Evolutionary conservation across 2,888 invertebrate genomes (phyloP), one percentile per base, ranked within the genome.

Genomic region (Mesorhabditis sp.): DNA sequence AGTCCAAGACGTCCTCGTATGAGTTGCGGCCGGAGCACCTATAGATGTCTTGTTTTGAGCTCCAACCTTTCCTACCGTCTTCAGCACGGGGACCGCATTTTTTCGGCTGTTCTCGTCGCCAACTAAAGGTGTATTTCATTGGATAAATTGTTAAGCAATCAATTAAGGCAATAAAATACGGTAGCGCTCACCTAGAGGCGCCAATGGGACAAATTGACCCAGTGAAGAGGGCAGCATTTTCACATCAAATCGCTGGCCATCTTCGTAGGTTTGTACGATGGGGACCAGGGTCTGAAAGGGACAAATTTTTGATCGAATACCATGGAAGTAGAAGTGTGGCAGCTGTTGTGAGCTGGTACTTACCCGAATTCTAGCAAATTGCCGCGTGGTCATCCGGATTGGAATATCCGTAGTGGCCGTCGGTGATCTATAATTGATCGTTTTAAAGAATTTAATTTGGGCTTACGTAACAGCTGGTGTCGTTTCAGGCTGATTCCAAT

Each of bases 141-240:
- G 58, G 58, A 50, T 50, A 10, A n/a, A 50, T 50, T 50, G 58
- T n/a, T 50, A 50, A 50, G 1, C 10, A 13, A 50, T 13, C n/a
- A n/a, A 10, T n/a, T 50, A n/a, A 13, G 7, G 7, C 58, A n/a
- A 2, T 10, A n/a, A n/a, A 10, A 13, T 50, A 50, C n/a, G 58
- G 58, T 50, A 50, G 58, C 58, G n/a, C 58, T 50, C 58, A 50
- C 58, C 58, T 1, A 50, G 7, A 10, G 58, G 58, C n/a, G 58
- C 58, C 58, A 50, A n/a, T n/a, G 58, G 58, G 58, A 50, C n/a
- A n/a, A 50, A 50, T n/a, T 50, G 58, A 13, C 58, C 58, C 7
- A 50, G 58, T 50, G 58, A 10, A 2, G 58, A 50, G 10, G 58
- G 58, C n/a, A 50, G 58, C 7, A 50, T n/a, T 50, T 50, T 50